Conservation (phyloP, 2,113 vertebrate species). For the Orientallactaga bullata region DNA sequence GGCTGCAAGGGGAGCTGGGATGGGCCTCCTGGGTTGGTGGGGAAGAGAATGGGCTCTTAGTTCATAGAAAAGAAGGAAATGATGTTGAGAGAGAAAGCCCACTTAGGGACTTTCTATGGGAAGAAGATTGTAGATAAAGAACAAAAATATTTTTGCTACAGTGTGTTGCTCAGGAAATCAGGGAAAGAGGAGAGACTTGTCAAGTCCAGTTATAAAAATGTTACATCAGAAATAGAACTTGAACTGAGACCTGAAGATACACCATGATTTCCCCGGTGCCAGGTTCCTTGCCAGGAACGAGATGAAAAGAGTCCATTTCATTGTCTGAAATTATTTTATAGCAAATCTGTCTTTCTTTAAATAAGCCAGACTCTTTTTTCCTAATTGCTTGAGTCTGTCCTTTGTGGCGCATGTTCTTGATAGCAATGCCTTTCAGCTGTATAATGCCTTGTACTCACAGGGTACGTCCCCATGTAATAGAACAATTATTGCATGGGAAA, state of each 20-base stretch:
- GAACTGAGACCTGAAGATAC: conserved; percentile 9
- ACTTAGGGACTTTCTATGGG: not conserved
- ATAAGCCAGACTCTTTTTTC: conserved; percentile 4
- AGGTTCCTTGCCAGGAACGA: not conserved
- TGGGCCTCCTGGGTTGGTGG: not conserved
- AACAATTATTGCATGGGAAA: conserved; percentile 9
- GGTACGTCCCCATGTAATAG: not conserved
- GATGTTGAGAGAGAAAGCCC: conserved; percentile 27
- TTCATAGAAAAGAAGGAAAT: not conserved
- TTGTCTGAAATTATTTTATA: conserved; percentile 57
- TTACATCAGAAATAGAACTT: conserved; percentile 53
- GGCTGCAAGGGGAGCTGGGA: not conserved
- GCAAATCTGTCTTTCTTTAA: conserved; percentile 64
- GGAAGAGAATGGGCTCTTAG: not conserved
- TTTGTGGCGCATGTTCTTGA: not conserved
- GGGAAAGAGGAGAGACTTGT: not conserved
- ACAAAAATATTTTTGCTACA: not conserved
- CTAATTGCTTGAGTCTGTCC: conserved; percentile 46
- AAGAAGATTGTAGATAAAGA: conserved; percentile 31
- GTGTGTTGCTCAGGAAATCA: not conserved
- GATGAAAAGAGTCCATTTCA: conserved; percentile 35
- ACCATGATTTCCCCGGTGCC: conserved; percentile 33
- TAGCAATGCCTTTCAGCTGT: not conserved
- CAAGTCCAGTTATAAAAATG: conserved; percentile 32
- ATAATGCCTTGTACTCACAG: not conserved